These are phyloP conservation scores for Teleogryllus occipitalis DNA, from an alignment of 1,140 invertebrate species.

Conservation along the genomic window DNA sequence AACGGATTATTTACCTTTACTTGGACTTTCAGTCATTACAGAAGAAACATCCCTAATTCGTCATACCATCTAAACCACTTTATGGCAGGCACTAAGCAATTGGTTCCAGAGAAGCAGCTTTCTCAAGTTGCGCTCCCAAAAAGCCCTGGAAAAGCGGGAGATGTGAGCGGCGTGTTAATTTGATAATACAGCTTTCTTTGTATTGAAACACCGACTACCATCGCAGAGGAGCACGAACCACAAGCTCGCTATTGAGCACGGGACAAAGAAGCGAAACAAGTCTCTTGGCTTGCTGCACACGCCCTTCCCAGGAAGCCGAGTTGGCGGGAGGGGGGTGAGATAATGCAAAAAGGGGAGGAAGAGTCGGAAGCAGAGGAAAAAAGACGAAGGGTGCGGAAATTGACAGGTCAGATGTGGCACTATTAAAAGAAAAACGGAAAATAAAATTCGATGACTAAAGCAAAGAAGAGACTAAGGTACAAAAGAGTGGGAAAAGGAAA, in stretches of 20 bases:
- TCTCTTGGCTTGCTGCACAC: not conserved
- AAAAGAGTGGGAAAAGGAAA: no score
- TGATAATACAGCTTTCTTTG: not conserved
- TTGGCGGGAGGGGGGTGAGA: not conserved
- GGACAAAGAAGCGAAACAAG: not conserved
- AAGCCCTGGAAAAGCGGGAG: not conserved
- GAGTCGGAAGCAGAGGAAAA: not conserved
- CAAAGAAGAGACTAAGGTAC: no score
- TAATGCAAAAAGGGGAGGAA: not conserved
- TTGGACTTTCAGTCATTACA: no score
- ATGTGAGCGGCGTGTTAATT: not conserved
- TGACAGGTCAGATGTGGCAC: not conserved
- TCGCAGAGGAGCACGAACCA: not conserved
- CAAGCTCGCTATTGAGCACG: not conserved
- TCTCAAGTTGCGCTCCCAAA: no score
- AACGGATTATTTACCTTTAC: no score
- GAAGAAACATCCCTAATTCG: no score
- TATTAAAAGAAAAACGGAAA: no score
- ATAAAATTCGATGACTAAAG: no score
- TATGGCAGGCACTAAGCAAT: no score
- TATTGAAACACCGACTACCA: not conserved
- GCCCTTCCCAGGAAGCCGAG: not conserved
- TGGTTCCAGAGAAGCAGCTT: no score
- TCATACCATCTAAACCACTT: no score
- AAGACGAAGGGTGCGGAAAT: not conserved